Base-by-base conservation (phyloP, 2,113 vertebrate genomes). In the Silurus meridionalis region DNA sequence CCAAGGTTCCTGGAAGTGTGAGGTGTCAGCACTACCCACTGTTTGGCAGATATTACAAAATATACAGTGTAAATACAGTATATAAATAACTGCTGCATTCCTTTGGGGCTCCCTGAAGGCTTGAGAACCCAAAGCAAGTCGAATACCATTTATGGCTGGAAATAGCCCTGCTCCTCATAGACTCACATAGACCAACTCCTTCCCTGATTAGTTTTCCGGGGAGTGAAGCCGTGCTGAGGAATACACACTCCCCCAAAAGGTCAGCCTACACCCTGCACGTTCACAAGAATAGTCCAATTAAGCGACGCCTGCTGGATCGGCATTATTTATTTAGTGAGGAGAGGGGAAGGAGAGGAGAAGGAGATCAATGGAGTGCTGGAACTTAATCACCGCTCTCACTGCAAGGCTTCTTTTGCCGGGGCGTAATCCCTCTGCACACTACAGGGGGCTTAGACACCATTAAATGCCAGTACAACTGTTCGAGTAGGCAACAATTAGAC, bases 231-330 rank as follows among this genome's bases (percentile, higher is more conserved):
- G 89, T 58, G 78, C 19, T 19, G 91, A 92, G 71, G 81, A 82
- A 55, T 46, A 88, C 88, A 80, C 85, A 89, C 88, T 89, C 86
- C 90, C 90, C 21, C 5, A 23, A 87, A 94, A 95, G 94, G 94
- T 94, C 94, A 95, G 88, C 60, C 5, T 14, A 84, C 90, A 90
- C 91, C 90, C 91, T 85, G 82, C 83, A 83, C 83, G 82, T 91
- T 92, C 87, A 86, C 93, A 90, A 92, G 91, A 92, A 92, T 91
- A 92, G 90, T 91, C 94, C 93, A 95, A 95, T 95, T 95, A 95
- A 95, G 90, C 89, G 82, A 85, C 85, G 88, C 90, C 89, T 87
- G 80, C 79, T 87, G 67, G 84, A 86, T 71, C 82, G 80, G 87
- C 89, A 95, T 95, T 94, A 94, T 95, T 95, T 94, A 95, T 94